Evolutionary conservation across 2,888 invertebrate genomes (phyloP).

Genomic region (Sphaeridia pumilis): DNA sequence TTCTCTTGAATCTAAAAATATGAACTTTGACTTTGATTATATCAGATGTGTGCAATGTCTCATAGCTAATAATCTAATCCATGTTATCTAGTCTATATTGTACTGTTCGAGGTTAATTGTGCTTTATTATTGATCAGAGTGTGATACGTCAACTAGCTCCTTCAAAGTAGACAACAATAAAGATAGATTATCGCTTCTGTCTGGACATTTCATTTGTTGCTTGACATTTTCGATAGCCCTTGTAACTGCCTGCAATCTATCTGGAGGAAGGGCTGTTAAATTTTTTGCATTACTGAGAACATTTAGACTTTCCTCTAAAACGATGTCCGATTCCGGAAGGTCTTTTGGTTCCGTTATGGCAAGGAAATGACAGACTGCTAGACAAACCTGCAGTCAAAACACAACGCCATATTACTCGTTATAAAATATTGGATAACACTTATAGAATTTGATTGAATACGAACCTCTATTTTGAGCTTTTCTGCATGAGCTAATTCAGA

Average conservation of each 20-base stretch:
- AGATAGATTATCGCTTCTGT: too few species aligned
- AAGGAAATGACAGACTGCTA: slow-evolving; percentile 11
- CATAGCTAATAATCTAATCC: too few species aligned
- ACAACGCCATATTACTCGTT: not conserved
- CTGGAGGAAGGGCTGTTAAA: slow-evolving; percentile 3
- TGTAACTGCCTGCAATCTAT: slow-evolving; percentile 1
- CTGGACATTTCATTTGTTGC: too few species aligned
- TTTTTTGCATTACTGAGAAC: slow-evolving; percentile 6
- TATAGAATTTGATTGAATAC: too few species aligned
- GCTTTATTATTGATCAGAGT: too few species aligned
- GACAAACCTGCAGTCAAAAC: slow-evolving; percentile 7
- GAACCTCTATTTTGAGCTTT: slow-evolving; percentile 13
- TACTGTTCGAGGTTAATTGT: too few species aligned
- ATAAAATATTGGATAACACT: not conserved
- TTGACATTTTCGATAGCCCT: not conserved
- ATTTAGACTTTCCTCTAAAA: slow-evolving; percentile 1
- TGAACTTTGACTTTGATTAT: too few species aligned
- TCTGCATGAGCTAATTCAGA: slow-evolving; percentile 13
- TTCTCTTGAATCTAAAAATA: too few species aligned
- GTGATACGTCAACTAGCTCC: too few species aligned
- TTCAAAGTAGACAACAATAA: too few species aligned
- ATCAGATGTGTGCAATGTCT: too few species aligned
- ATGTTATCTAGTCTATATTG: too few species aligned
- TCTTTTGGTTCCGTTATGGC: slow-evolving; percentile 1
- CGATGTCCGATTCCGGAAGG: slow-evolving; percentile 5